These are phyloP conservation scores for Apolygus lucorum DNA, from an alignment of 1,140 invertebrate genomes.

Conservation along the genomic window DNA sequence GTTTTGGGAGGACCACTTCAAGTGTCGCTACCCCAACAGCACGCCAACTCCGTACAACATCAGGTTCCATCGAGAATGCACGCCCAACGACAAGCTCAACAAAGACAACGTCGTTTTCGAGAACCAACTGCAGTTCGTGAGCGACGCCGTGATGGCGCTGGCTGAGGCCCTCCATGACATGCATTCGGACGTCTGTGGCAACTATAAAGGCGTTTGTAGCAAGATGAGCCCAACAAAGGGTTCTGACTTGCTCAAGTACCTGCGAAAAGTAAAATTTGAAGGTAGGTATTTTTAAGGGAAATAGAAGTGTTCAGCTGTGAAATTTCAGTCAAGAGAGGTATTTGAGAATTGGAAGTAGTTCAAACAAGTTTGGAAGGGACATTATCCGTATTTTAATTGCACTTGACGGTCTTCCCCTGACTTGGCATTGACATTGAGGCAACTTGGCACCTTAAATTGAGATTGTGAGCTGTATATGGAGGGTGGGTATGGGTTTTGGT, in stretches of 20 bases:
- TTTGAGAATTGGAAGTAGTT: too few relatives aligned
- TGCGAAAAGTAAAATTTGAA: conserved; percentile 73
- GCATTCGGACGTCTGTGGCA: conserved; percentile 65
- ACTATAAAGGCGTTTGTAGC: conserved; percentile 60
- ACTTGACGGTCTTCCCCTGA: too few relatives aligned
- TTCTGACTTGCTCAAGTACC: conserved; percentile 66
- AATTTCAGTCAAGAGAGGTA: too few relatives aligned
- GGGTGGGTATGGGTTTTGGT: too few relatives aligned
- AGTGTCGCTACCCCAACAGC: conserved; percentile 69
- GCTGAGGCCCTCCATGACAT: conserved; percentile 75
- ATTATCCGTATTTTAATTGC: too few relatives aligned
- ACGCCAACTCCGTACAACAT: conserved; percentile 71
- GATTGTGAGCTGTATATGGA: too few relatives aligned
- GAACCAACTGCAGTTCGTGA: conserved; percentile 86
- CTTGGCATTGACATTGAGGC: too few relatives aligned
- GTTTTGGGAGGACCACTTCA: conserved; percentile 88
- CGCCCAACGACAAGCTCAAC: conserved; percentile 59
- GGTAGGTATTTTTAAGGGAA: conserved; percentile 45
- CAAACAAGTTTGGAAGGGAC: too few relatives aligned
- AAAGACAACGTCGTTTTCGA: conserved; percentile 72
- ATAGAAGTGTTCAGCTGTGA: too few relatives aligned
- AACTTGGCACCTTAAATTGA: too few relatives aligned
- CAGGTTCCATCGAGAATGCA: conserved; percentile 57
- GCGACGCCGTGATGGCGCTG: conserved; percentile 85
- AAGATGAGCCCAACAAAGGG: conserved; percentile 84